Percentiles rank a stretch among this genome's conserved stretches.
phyloP scores from a whole-genome alignment of 2,888 invertebrate genomes.

The Miltochrista miniata region DNA sequence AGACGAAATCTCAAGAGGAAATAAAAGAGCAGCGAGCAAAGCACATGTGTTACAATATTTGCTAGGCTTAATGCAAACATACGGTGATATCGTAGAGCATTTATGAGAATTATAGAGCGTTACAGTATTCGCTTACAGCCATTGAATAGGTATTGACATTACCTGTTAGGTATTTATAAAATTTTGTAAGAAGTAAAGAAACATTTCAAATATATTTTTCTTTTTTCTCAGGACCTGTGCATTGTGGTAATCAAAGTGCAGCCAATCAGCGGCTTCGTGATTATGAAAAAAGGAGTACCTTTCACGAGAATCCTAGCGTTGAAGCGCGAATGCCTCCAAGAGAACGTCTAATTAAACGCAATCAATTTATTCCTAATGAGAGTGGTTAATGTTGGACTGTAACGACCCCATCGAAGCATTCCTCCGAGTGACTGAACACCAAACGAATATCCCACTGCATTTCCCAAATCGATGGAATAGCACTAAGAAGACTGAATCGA shows the following conservation, averaged over 20 bases:
- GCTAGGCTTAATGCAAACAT: slow-evolving; percentile 75
- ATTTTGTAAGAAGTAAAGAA: slow-evolving; percentile 19
- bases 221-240: slow-evolving; percentile 73
- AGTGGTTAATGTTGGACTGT: slow-evolving; percentile 80
- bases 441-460: slow-evolving; percentile 70
- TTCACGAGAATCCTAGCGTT: slow-evolving; percentile 65
- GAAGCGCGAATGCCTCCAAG: slow-evolving; percentile 72
- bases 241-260: slow-evolving; percentile 78
- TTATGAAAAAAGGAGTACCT: slow-evolving; percentile 81
- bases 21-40: slow-evolving; percentile 70
- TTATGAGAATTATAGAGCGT: slow-evolving; percentile 46
- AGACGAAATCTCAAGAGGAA: slow-evolving; percentile 82
- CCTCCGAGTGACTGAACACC: slow-evolving; percentile 65
- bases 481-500: slow-evolving; percentile 75
- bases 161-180: slow-evolving; percentile 33
- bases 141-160: slow-evolving; percentile 19
- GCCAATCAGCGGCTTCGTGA: slow-evolving; percentile 77
- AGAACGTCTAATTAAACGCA: slow-evolving; percentile 82
- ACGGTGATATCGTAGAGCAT: slow-evolving; percentile 62
- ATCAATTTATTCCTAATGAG: slow-evolving; percentile 84
- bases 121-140: slow-evolving; percentile 15
- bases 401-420: slow-evolving; percentile 80
- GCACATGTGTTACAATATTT: slow-evolving; percentile 84
- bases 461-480: slow-evolving; percentile 70
- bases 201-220: slow-evolving; percentile 50